A percentile compares a stretch with the other conserved stretches of the same genome.
These are phyloP conservation scores for Clanis bilineata DNA, from an alignment of 2,888 invertebrate genomes.

Conservation along the genomic window DNA sequence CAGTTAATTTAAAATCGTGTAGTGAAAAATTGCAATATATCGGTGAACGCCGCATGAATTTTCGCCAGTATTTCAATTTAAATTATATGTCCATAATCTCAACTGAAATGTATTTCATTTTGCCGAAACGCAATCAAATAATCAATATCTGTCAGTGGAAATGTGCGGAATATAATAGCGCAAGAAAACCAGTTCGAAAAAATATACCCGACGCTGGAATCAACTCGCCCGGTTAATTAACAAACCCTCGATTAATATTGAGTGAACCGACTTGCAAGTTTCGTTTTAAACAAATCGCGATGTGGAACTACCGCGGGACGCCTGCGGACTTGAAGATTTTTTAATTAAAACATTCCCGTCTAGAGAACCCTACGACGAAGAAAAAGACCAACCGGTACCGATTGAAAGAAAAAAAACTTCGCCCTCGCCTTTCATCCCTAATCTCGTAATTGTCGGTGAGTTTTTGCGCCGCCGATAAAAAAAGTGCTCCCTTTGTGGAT, in stretches of 20 bases:
- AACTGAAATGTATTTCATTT: constrained; percentile 7
- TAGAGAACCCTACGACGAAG: constrained; percentile 44
- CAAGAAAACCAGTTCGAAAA: constrained; percentile 11
- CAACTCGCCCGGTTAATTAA: constrained; percentile 41
- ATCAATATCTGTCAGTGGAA: constrained; percentile 8
- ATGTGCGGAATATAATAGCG: constrained; percentile 1
- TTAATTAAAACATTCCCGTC: constrained; percentile 64
- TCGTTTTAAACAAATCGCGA: constrained; percentile 45
- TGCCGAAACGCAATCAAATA: constrained; percentile 6
- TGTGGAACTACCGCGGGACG: constrained; percentile 39
- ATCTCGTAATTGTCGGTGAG: constrained; percentile 73
- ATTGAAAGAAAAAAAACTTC: constrained; percentile 53
- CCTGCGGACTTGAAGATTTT: constrained; percentile 44
- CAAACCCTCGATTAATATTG: constrained; percentile 46
- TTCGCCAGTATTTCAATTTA: constrained; percentile 2
- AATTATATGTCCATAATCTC: constrained; percentile 7
- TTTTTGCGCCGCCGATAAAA: constrained; percentile 63
- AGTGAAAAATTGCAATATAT: constrained; percentile 3
- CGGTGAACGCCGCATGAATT: neutral
- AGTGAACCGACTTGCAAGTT: constrained; percentile 36
- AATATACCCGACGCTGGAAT: constrained; percentile 6
- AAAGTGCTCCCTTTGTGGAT: constrained; percentile 62
- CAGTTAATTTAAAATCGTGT: constrained; percentile 3
- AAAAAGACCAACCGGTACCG: constrained; percentile 56
- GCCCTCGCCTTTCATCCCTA: constrained; percentile 65